Conservation (phyloP, 2,797 vertebrate genomes). For the Jordanella pulchra region DNA sequence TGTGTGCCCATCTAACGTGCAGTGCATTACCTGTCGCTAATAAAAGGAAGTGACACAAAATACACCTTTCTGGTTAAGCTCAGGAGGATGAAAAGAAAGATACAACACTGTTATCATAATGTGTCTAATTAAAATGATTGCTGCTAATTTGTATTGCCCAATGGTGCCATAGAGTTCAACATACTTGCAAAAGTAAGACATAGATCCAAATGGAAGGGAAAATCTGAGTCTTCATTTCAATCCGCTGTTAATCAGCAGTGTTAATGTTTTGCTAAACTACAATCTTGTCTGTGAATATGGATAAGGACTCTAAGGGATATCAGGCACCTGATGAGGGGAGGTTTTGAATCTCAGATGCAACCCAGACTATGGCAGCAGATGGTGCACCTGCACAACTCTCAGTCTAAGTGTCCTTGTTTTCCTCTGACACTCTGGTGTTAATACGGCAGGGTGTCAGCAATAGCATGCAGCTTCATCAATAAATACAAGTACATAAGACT, state of each 20-base stretch:
- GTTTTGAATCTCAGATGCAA: conserved; percentile 36
- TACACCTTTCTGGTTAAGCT: conserved; percentile 14
- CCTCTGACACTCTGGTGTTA: conserved; percentile 47
- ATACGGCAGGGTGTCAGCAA: conserved; percentile 36
- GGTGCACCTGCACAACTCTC: conserved; percentile 49
- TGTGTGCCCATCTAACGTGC: neutral
- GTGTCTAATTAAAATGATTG: conserved; percentile 48
- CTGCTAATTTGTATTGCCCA: conserved; percentile 46
- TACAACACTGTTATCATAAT: conserved; percentile 38
- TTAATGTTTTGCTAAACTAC: conserved; percentile 67
- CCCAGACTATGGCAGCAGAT: conserved; percentile 42
- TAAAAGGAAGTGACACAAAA: conserved; percentile 17
- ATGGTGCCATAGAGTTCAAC: conserved; percentile 43
- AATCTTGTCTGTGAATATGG: conserved; percentile 68
- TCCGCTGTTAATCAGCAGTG: conserved; percentile 56
- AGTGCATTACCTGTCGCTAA: neutral
- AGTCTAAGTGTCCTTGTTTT: conserved; percentile 52
- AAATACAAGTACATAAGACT: conserved; percentile 37
- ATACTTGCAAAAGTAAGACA: conserved; percentile 59
- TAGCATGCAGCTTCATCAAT: conserved; percentile 53
- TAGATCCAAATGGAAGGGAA: conserved; percentile 51
- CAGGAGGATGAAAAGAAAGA: conserved; percentile 25
- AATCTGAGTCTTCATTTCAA: conserved; percentile 42
- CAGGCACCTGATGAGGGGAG: conserved; percentile 42
- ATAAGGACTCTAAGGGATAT: conserved; percentile 54